These are phyloP conservation scores for Oxyscelio sp. DNA, from an alignment of 2,888 invertebrate genomes.

Conservation along the genomic window DNA sequence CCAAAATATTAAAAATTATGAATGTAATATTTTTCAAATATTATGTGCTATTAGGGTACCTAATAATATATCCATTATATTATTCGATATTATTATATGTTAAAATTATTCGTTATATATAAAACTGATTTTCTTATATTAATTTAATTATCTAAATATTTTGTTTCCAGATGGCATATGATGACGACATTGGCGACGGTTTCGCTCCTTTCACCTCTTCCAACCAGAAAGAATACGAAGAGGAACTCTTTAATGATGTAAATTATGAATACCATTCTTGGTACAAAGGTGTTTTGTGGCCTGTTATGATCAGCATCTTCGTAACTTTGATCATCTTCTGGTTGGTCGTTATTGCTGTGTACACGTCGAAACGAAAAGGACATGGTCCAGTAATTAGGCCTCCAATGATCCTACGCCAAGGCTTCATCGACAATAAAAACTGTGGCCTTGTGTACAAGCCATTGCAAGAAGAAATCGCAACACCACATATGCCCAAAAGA, in stretches of 20 bases:
- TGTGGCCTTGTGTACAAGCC: constrained; percentile 94
- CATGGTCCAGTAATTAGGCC: constrained; percentile 86
- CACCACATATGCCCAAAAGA: constrained; percentile 91
- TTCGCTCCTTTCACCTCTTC: constrained; percentile 81
- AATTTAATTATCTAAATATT: too few relatives aligned
- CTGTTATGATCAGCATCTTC: constrained; percentile 80
- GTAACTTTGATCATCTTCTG: constrained; percentile 80
- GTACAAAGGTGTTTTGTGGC: constrained; percentile 83
- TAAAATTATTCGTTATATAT: too few relatives aligned
- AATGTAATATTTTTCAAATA: too few relatives aligned
- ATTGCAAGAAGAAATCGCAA: constrained; percentile 93
- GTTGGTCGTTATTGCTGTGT: constrained; percentile 79
- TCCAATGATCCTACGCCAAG: constrained; percentile 86
- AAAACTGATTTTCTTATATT: too few relatives aligned
- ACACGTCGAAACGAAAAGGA: constrained; percentile 82
- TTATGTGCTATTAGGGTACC: too few relatives aligned
- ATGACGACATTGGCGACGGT: constrained; percentile 70
- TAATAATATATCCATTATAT: too few relatives aligned
- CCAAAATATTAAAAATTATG: too few relatives aligned
- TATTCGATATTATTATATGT: too few relatives aligned
- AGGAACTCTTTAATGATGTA: constrained; percentile 72
- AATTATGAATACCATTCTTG: constrained; percentile 78
- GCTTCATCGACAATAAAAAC: constrained; percentile 90
- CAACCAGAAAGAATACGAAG: constrained; percentile 81
- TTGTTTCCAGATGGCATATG: constrained; percentile 25